Evolutionary conservation across 2,113 vertebrate species (phyloP), one percentile per base, ranked within the genome.

Genomic region (Thryonomys swinderianus): DNA sequence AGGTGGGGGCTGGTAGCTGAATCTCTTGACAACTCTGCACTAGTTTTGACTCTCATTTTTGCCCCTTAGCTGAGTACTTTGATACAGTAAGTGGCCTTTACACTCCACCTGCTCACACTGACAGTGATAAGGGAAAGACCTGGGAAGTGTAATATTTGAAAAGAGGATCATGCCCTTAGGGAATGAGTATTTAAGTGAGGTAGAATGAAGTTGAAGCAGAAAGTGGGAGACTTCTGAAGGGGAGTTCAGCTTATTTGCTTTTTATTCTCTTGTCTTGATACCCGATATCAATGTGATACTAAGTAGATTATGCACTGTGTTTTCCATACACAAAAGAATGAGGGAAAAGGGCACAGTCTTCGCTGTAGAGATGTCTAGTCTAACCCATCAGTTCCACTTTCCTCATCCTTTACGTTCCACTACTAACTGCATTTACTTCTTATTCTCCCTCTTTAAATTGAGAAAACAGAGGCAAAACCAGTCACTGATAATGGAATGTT

Each of bases 401-500:
- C 6, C 45, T 17, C 53, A 64, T 85, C 64, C 45, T 96, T 86
- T 85, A 85, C 40, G 66, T 74, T 48, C 92, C 20, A 61, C 73
- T 42, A 62, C 53, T 86, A 85, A 95, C n/a, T 94, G 32, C 37
- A 89, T 42, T 97, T 96, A 86, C n/a, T 27, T 96, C 91, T 74
- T 71, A 6, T 78, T 95, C 51, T 93, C 92, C 51, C 83, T 97
- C 18, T 84, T 94, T 91, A 94, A 97, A 97, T 73, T 84, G 88
- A 93, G 81, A 86, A 87, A 40, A 71, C 85, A 71, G 91, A 97
- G 61, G 66, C 94, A 96, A 95, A 96, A 67, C 71, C 93, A 96
- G 95, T 91, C 71, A 69, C 91, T 0, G 89, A 93, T 94, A 97
- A 96, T 96, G 86, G 90, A 94, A 97, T 93, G 95, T 95, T 91